Evolutionary conservation across 2,797 vertebrate species (phyloP), one percentile per base, ranked within the genome.

Genomic region (Huso huso): DNA sequence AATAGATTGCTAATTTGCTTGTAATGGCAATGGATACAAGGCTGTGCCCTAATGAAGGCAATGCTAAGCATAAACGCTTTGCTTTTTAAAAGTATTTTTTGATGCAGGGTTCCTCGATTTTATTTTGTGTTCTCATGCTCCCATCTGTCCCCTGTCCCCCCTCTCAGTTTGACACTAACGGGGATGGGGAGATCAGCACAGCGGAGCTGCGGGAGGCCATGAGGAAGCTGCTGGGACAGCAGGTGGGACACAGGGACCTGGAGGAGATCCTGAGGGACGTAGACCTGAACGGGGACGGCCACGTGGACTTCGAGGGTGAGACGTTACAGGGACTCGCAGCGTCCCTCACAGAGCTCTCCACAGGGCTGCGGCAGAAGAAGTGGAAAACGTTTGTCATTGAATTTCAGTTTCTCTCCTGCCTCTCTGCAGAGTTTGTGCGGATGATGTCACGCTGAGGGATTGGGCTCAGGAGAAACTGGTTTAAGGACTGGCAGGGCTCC

Each of bases 291-390:
- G 94, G 96, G 9, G 96, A 99, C 1, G 96, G 96, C 59, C 94
- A 91, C 0, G 96, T 99, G 66, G 95, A 98, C 77, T 99, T 99
- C 77, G 96, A 99, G 94, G 96, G 96, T 97, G 79, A 73, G 73
- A 62, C 62, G 15, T 8, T 49, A 6, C 15, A 68, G 55, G 48
- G 15, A 10, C 9, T 7, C 10, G 11, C 11, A 6, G 18, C 7
- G 48, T 8, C 10, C 4, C 50, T 23, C 11, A 58, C 10, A 18
- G 49, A 15, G 52, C 23, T 37, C 23, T 37, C 23, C 23, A 49
- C 65, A 60, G 52, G 55, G 11, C 37, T 10, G 8, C 52, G 18
- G 7, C 49, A 49, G 10, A 48, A 4, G 11, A 10, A n/a, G 48
- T 60, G 49, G 48, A n/a, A 6, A 49, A 48, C 13, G 9, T 76